Evolutionary conservation across 2,113 vertebrate species (phyloP).

Genomic region (Mungos mungo): DNA sequence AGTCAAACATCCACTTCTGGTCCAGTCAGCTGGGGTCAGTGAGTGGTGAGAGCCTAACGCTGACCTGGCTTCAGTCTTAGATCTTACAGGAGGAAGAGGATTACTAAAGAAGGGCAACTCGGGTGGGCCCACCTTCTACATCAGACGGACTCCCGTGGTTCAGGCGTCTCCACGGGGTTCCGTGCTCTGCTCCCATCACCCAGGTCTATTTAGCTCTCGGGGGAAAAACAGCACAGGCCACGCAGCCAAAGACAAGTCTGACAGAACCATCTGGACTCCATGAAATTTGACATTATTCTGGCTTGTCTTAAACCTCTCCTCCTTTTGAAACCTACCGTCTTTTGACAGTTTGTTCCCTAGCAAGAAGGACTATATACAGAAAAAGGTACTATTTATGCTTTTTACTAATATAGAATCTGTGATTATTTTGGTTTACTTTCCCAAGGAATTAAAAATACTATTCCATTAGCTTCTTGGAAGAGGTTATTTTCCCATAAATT

Average conservation of each 20-base stretch:
- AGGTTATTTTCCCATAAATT: constrained; percentile 27
- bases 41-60: background rate
- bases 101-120: background rate
- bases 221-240: background rate
- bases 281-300: constrained; percentile 51
- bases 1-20: constrained; percentile 26
- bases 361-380: background rate
- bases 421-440: constrained; percentile 41
- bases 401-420: constrained; percentile 38
- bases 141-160: constrained; percentile 5
- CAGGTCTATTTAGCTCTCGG: constrained; percentile 36
- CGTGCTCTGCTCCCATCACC: constrained; percentile 8
- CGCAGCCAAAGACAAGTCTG: constrained; percentile 52
- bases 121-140: background rate
- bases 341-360: constrained; percentile 60
- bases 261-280: constrained; percentile 57
- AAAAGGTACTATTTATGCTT: constrained; percentile 14
- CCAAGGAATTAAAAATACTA: background rate
- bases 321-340: constrained; percentile 46
- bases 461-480: constrained; percentile 56
- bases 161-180: background rate
- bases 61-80: background rate
- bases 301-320: constrained; percentile 50
- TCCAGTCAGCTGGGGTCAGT: background rate
- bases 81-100: background rate